Conservation (phyloP, 2,888 invertebrate species). For the Pheosia gnoma region DNA sequence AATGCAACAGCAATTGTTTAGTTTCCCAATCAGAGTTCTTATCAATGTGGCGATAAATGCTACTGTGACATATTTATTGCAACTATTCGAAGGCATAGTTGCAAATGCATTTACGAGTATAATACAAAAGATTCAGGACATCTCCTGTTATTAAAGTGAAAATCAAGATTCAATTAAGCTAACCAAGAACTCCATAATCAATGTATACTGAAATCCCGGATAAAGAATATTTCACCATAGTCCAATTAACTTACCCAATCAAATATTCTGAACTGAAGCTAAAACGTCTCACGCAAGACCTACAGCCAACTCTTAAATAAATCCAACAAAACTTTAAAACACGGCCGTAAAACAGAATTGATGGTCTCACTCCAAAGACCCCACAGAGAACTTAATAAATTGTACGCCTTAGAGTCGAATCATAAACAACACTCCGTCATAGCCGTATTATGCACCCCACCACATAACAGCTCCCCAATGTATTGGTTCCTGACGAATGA, state of each 20-base stretch:
- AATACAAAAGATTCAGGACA: not conserved
- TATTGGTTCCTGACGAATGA: slow-evolving; percentile 79
- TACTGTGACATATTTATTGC: slow-evolving; percentile 8
- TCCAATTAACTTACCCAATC: too few species aligned
- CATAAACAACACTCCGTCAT: slow-evolving; percentile 70
- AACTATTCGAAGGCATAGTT: not conserved
- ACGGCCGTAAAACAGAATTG: slow-evolving; percentile 34
- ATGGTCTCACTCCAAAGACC: slow-evolving; percentile 40
- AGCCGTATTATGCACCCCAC: slow-evolving; percentile 79
- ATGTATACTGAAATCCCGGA: too few species aligned
- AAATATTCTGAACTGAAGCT: too few species aligned
- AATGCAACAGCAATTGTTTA: slow-evolving; percentile 35
- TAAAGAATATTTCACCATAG: too few species aligned
- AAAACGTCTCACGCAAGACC: not conserved
- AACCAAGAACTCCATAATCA: too few species aligned
- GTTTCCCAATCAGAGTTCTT: slow-evolving; percentile 27
- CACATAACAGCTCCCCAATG: slow-evolving; percentile 75
- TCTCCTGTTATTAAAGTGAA: too few species aligned
- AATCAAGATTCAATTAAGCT: too few species aligned
- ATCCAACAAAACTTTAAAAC: slow-evolving; percentile 15
- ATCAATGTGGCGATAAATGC: slow-evolving; percentile 25
- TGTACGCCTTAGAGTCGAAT: slow-evolving; percentile 61
- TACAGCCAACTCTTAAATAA: slow-evolving; percentile 4
- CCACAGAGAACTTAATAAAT: slow-evolving; percentile 69
- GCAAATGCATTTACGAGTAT: not conserved